Base-by-base conservation (phyloP, 2,113 vertebrate species). In the Sisor rabdophorus region DNA sequence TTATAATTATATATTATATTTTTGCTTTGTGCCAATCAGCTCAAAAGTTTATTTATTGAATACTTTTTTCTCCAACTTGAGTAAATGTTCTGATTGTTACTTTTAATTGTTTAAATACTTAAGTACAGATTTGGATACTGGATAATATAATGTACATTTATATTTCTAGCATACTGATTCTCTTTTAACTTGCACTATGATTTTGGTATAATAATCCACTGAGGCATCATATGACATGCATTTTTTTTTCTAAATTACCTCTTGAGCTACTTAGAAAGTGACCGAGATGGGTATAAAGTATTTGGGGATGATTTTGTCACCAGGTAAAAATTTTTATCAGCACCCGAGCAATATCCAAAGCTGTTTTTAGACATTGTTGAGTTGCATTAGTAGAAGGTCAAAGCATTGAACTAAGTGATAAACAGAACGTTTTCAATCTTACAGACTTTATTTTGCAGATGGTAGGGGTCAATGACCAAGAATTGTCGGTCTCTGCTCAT, bases 261-360 rank as follows among this genome's bases (percentile, higher is more conserved):
- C 50, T 83, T 83, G 78, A 82, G 78, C 85, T 84, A 78, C 87
- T 91, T 90, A 88, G 83, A 88, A 90, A 91, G 84, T 71, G 86
- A 80, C 80, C 78, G 63, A 54, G 80, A 88, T 87, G 86, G 89
- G 87, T 90, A 73, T 6, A 44, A 59, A 60, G 9, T 65, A 76
- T 76, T 76, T 72, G 54, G 72, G 47, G 53, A 53, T 71, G 64
- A 47, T 78, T 79, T 44, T 78, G 53, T 76, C 67, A 81, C 52
- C 22, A 70, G 76, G 64, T 68, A 58, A 72, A 81, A 63, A 73
- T 81, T 83, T 76, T 54, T 71, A 71, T 79, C 73, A 76, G 65
- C 56, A 74, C 82, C 61, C 76, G 60, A 79, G 60, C 77, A 69
- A 77, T 77, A 58, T 69, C 54, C 19, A 20, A 69, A 69, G 64